Evolutionary conservation across 2,888 invertebrate genomes (phyloP).

Genomic region (Nomada fabriciana): DNA sequence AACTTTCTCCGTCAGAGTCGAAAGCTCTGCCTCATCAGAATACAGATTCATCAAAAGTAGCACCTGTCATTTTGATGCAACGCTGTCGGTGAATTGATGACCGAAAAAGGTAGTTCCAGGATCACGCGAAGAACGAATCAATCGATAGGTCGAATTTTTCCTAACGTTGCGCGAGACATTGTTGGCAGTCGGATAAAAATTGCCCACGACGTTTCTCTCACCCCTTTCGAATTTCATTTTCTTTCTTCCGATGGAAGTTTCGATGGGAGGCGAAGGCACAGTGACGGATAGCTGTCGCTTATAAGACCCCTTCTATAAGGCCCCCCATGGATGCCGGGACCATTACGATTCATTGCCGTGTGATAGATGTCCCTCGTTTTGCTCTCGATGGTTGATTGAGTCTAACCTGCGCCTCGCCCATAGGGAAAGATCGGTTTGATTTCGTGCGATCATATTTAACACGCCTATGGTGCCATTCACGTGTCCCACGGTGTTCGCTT

Average conservation of each 20-base stretch:
- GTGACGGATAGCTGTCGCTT: slow-evolving; percentile 80
- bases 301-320: slow-evolving; percentile 62
- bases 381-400: slow-evolving; percentile 77
- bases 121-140: background rate
- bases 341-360: slow-evolving; percentile 79
- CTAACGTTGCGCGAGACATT: background rate
- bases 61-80: background rate
- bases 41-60: background rate
- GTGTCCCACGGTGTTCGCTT: slow-evolving; percentile 47
- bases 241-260: slow-evolving; percentile 31
- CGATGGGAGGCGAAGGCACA: slow-evolving; percentile 63
- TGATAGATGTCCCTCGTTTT: slow-evolving; percentile 80
- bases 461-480: slow-evolving; percentile 52
- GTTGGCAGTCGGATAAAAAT: slow-evolving; percentile 35
- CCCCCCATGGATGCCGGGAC: slow-evolving; percentile 73
- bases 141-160: background rate
- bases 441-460: slow-evolving; percentile 61
- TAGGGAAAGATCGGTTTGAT: slow-evolving; percentile 56
- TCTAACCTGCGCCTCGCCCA: slow-evolving; percentile 67
- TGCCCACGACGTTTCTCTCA: slow-evolving; percentile 12
- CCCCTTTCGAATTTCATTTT: slow-evolving; percentile 10
- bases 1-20: background rate
- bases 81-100: background rate
- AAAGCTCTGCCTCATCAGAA: background rate
- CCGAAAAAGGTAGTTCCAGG: background rate